These are phyloP conservation scores for Pelodytes ibericus DNA, from an alignment of 2,797 vertebrate species.

Conservation along the genomic window DNA sequence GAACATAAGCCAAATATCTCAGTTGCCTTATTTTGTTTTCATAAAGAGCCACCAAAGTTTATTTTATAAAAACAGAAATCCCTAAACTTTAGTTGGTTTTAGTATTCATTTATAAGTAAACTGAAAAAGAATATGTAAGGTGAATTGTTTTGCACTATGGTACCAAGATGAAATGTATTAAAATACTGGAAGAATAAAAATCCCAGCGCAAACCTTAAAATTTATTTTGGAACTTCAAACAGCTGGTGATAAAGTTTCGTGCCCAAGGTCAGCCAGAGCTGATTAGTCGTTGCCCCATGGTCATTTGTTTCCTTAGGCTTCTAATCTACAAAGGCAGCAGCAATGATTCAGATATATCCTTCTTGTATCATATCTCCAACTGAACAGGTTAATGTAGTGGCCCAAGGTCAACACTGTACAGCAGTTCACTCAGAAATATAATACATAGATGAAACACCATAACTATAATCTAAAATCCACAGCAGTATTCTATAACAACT, in stretches of 20 bases:
- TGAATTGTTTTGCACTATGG: too few species aligned
- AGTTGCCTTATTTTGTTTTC: too few species aligned
- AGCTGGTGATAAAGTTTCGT: neutral
- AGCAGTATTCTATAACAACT: conserved; percentile 22
- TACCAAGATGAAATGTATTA: too few species aligned
- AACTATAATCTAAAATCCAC: neutral
- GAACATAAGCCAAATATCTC: too few species aligned
- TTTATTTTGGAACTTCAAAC: neutral
- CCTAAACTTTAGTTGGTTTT: too few species aligned
- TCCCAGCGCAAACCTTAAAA: neutral
- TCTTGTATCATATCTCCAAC: neutral
- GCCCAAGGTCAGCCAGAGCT: conserved; percentile 12
- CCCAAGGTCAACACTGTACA: conserved; percentile 14
- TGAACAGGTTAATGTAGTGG: conserved; percentile 25
- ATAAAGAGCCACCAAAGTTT: too few species aligned
- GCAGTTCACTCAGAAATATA: conserved; percentile 6
- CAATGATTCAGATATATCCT: neutral
- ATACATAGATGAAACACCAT: conserved; percentile 2
- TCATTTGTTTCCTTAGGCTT: conserved; percentile 2
- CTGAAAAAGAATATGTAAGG: too few species aligned
- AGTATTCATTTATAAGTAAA: too few species aligned
- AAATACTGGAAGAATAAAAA: too few species aligned
- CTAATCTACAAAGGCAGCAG: neutral
- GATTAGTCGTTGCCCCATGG: neutral
- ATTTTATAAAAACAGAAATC: too few species aligned